These are phyloP conservation scores for Camponotus vicinus DNA, from an alignment of 1,140 invertebrate genomes.

Conservation along the genomic window DNA sequence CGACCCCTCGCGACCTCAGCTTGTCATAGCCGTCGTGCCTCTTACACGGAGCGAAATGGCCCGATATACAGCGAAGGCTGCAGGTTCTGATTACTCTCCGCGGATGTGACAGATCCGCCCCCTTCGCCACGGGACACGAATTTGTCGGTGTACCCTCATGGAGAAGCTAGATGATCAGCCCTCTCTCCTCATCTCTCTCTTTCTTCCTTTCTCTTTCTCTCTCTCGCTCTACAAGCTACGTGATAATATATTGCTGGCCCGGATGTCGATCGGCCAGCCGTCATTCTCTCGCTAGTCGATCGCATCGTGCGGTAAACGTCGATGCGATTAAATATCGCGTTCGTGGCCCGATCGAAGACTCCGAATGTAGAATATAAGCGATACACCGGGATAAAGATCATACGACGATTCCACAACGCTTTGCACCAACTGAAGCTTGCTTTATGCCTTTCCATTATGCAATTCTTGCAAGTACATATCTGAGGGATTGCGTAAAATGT, in stretches of 20 bases:
- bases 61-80: slow-evolving; percentile 63
- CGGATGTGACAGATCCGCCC: slow-evolving; percentile 73
- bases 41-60: slow-evolving; percentile 56
- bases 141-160: slow-evolving; percentile 67
- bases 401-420: slow-evolving; percentile 32
- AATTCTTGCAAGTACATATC: slow-evolving; percentile 24
- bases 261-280: slow-evolving; percentile 47
- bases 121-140: slow-evolving; percentile 73
- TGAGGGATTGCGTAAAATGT: slow-evolving; percentile 28
- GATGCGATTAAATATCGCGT: slow-evolving; percentile 67
- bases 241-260: slow-evolving; percentile 45
- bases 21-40: slow-evolving; percentile 41
- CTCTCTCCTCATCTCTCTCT: not conserved
- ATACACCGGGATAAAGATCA: slow-evolving; percentile 46
- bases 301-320: slow-evolving; percentile 25
- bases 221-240: not conserved
- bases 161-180: slow-evolving; percentile 34
- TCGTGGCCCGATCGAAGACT: slow-evolving; percentile 50
- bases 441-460: slow-evolving; percentile 37
- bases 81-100: slow-evolving; percentile 74
- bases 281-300: slow-evolving; percentile 49
- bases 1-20: slow-evolving; percentile 73
- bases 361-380: slow-evolving; percentile 26
- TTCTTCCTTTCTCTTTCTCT: not conserved
- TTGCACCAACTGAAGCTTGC: slow-evolving; percentile 31